Base-by-base conservation (phyloP, 1,140 invertebrate genomes). In the Thaumetopoea pityocampa region DNA sequence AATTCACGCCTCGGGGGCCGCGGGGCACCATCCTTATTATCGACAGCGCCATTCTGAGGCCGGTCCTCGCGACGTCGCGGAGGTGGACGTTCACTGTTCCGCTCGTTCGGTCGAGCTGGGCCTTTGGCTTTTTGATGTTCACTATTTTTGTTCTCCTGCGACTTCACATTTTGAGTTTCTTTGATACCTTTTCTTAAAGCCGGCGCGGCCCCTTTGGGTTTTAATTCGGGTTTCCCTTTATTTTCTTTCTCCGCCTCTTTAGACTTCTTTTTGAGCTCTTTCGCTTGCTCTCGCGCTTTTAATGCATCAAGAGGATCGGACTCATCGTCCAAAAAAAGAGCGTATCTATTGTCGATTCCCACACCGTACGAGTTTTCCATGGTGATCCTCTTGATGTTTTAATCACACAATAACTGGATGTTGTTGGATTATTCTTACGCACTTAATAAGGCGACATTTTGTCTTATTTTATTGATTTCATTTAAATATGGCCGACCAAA, bases 331-430 rank as follows among this genome's bases (percentile, higher is more conserved):
- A 96, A 90, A 84, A 96, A 96, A 83, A 97, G 90, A 83, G 91
- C 93, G 87, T 95, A 98, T 87, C 96, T 93, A 88, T 98, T 98
- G 67, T 90, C 91, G 54, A 96, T 91, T 59, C 93, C 93, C 82
- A 96, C 94, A 77, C 94, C 96, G 90, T 97, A 98, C 69, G 92
- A 89, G 87, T 92, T 94, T 88, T 97, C 95, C 95, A 98, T 98
- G 68, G 69, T 84, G 74, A 81, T 80, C 69, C 72, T 72, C 71
- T 85, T 82, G 73, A 83, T 80, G 71, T 70, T 82, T 81, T 72
- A 73, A 70, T 71, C 67, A 77, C 78, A 83, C 81, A 81, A 79
- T 72, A 72, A 73, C 70, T 76, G 68, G 83, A 86, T 86, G 83
- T 80, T 82, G 58, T 50, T 78, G 77, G 83, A 85, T 85, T 74